Base-by-base conservation (phyloP, 2,888 invertebrate species). In the Andrena bucephala region DNA sequence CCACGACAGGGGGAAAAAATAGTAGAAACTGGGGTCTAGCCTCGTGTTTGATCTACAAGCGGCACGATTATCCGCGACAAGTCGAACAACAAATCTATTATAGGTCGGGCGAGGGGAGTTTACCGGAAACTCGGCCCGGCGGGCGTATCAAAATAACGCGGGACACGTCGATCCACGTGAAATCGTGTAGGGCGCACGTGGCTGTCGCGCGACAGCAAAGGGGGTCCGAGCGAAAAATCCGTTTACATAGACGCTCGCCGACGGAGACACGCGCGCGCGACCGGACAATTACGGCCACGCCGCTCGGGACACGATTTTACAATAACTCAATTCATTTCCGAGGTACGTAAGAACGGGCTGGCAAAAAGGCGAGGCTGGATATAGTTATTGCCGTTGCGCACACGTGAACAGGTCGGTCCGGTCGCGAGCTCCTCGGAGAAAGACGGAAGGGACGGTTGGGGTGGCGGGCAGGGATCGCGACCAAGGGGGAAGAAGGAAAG, bases 341-440 rank as follows among this genome's bases (percentile, higher is more conserved):
- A 77, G 85, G 75, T 63, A 65, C 65, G 82, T 77, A 86, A 87
- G 87, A 86, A 85, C 82, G 72, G 24, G 50, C 57, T 62, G 79
- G 62, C 77, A 83, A 84, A 88, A 87, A 87, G 77, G 77, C 77
- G 77, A 62, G 77, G 77, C 81, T 85, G 82, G 87, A 87, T 88
- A 86, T 88, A 87, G 88, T 87, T 87, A 88, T 88, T 88, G 88
- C 88, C 54, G 52, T 33, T 70, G 88, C 73, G 87, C 87, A 85
- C 89, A 90, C 89, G 89, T 89, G 89, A 90, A 90, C 90, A 90
- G 90, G 90, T 90, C 89, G 84, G 88, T 86, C 89, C 90, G 89
- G 90, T 89, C 90, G 88, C 84, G 85, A 79, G 88, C 77, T 84
- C 83, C 77, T 66, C 83, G 84, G 83, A 81, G 86, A 57, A 68